Conservation (phyloP, 2,113 vertebrate genomes). For the Sprattus sprattus region DNA sequence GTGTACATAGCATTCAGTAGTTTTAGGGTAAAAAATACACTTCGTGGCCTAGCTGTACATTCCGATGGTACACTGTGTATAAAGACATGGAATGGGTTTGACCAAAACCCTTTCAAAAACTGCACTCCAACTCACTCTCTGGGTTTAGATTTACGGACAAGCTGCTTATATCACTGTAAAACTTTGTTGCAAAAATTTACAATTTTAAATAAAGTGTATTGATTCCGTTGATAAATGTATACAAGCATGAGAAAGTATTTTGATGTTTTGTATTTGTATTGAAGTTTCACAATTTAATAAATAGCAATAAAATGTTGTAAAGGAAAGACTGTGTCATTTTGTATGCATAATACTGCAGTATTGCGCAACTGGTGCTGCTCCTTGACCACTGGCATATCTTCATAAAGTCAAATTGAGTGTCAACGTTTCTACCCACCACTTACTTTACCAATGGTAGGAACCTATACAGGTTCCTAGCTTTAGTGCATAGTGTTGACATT, state of each 20-base stretch:
- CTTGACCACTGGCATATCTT: no score
- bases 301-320: neutral
- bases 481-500: no score
- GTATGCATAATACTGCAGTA: neutral
- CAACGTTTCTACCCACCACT: no score
- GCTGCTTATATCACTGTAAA: conserved; percentile 8
- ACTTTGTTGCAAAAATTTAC: neutral
- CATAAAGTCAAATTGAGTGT: no score
- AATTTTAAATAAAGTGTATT: neutral
- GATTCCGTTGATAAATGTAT: neutral
- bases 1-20: conserved; percentile 20
- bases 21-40: neutral
- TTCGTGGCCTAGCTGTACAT: neutral
- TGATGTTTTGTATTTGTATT: neutral
- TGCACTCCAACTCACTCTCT: neutral
- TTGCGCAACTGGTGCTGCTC: neutral
- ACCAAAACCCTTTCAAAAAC: neutral
- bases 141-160: neutral
- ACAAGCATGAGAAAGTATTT: neutral
- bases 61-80: neutral
- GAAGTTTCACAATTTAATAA: neutral
- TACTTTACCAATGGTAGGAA: no score
- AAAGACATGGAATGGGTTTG: neutral
- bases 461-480: no score
- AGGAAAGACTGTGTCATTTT: neutral